Base-by-base conservation (phyloP, 2,797 vertebrate species). In the Manis javanica region DNA sequence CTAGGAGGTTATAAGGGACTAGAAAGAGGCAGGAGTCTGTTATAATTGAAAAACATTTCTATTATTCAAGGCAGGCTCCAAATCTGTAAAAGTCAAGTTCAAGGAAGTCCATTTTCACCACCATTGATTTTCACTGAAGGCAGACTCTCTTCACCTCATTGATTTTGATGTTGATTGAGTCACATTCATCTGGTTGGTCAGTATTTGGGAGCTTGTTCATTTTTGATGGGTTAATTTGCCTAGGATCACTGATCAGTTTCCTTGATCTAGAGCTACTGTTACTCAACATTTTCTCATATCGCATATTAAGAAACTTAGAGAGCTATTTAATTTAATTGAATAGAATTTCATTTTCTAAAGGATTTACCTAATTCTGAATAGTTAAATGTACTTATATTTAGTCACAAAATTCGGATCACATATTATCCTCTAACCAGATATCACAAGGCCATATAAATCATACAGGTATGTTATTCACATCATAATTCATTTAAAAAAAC, bases 151-250 rank as follows among this genome's bases (percentile, higher is more conserved):
- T 96, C 88, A 97, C 78, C 94, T 97, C 92, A 97, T 97, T 95
- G 96, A 97, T 96, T 97, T 96, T 97, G 96, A 97, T 94, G 94
- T 87, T 96, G 97, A 97, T 97, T 96, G 97, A 97, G 92, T 96
- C 96, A 95, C 96, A 94, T 91, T 97, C 90, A 74, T 89, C 82
- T 83, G 57, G 79, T 89, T 97, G 92, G 95, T 97, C 88, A 96
- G 82, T 91, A 91, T 91, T 95, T 93, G 55, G 87, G 51, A 97
- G 78, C 88, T 64, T 96, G 93, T 88, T 95, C 95, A 78, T 92
- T 96, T 97, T 95, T 97, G 95, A 96, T 96, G 94, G 55, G 92
- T 96, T 95, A 95, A 97, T 96, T 96, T 97, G 94, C 90, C 51
- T 97, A 75, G 93, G 93, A 96, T 96, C 92, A 95, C 64, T 95